Evolutionary conservation across 1,140 invertebrate genomes (phyloP), one percentile per base, ranked within the genome.

Genomic region (Tachypleus tridentatus): DNA sequence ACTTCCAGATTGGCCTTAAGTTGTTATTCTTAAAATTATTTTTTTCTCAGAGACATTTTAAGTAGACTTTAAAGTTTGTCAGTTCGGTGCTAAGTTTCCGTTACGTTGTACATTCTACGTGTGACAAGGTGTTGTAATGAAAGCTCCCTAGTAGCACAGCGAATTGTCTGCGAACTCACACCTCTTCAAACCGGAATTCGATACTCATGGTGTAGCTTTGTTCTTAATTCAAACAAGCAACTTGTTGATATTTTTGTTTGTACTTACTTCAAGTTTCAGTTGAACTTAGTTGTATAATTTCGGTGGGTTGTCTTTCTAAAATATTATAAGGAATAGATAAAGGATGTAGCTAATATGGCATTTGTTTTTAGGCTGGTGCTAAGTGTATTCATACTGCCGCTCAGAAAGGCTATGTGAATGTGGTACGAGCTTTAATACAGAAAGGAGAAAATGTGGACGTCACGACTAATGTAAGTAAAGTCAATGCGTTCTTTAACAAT

Each of bases 381-480:
- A 80, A 91, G 58, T 92, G 90, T 74, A 92, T 96, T 68, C 93
- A 96, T 76, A 94, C 91, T 0, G 93, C 93, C 3, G 91, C 92
- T 2, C 82, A 85, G 70, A 89, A 91, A 70, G 97, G 97, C 0
- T 96, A 98, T 73, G 93, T 95, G 4, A 91, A 93, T 6, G 97
- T 99, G 69, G 97, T 99, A 68, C 96, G 94, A 75, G 93, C 94
- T 1, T 79, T 99, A 7, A 77, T 99, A 10, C 87, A 93, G 73
- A 93, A 96, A 79, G 96, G 96, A 60, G 96, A 98, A 77, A 88
- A 90, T 77, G 95, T 98, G 0, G 93, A 97, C 74, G 87, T 91
- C 9, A 89, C 86, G 54, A 97, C 93, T 5, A 96, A 94, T 78
- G 93, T 94, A 80, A 84, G 83, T 67, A 29, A 29, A 29, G 29